Base-by-base conservation (phyloP, 2,888 invertebrate genomes). In the Allygus modestus region DNA sequence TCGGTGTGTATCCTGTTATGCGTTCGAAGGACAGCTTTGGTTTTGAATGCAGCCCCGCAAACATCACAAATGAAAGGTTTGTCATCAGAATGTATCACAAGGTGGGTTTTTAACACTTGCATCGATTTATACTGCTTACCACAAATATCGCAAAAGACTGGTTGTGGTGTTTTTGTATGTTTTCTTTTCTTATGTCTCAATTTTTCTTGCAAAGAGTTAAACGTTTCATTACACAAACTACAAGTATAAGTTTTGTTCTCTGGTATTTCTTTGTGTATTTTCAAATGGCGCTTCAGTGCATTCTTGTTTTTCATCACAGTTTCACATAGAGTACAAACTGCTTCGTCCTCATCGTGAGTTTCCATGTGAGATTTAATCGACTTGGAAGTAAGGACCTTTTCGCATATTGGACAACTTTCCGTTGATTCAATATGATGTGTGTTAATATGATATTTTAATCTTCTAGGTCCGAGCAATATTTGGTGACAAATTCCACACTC, bases 31-130 rank as follows among this genome's bases (percentile, higher is more conserved):
- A 17, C 26, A 15, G 20, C 26, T 26, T 41, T 37, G 15, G 11
- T 15, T 37, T 65, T 61, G 58, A 82, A 82, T 2, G 82, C 26
- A 17, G 82, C 82, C 4, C 65, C 82, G 41, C 82, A 82, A 17
- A 65, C 41, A 7, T 69, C 17, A 26, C 82, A 82, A 0, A 26
- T 26, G 20, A 33, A 61, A 0, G 37, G 37, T 69, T 58, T 82
- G 1, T 82, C 82, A 61, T 82, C 65, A 20, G 82, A 82, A 43
- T 82, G 77, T 1, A 17, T 28, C 5, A 15, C 0, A 0, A 37
- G 0, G 28, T 82, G 82, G 5, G 12, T 0, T 23, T 26, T 65
- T 28, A 82, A 41, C 9, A 37, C 15, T 12, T 0, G 0, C 12
- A 0, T 17, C 12, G 61, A 33, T 65, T 82, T 82, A 17, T 20